These are phyloP conservation scores for Andricus curvator DNA, from an alignment of 2,888 invertebrate genomes.

Conservation along the genomic window DNA sequence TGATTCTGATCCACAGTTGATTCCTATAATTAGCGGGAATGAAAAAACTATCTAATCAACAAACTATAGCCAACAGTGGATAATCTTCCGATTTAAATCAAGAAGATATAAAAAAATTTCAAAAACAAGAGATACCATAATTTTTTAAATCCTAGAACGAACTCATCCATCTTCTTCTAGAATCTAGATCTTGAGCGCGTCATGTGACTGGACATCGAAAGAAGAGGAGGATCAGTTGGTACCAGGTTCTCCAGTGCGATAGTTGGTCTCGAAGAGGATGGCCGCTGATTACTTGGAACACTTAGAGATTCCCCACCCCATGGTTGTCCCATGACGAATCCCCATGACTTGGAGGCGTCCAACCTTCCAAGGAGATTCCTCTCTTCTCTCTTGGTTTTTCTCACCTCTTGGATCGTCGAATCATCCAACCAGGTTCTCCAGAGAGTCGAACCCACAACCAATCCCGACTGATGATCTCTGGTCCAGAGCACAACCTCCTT, in stretches of 20 bases:
- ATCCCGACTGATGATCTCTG: conserved; percentile 56
- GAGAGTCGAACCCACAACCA: conserved; percentile 51
- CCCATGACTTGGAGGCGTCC: conserved; percentile 15
- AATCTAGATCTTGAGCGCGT: background rate
- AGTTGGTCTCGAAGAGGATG: conserved; percentile 32
- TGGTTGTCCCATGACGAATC: conserved; percentile 10
- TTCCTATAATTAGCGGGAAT: too few species aligned
- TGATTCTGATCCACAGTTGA: too few species aligned
- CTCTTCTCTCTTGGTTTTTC: conserved; percentile 49
- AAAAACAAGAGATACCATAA: background rate
- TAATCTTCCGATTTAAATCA: background rate
- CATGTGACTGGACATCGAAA: background rate
- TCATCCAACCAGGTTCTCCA: conserved; percentile 54
- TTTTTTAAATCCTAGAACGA: background rate
- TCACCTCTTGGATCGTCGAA: conserved; percentile 48
- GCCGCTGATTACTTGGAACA: conserved; percentile 9
- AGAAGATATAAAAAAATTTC: background rate
- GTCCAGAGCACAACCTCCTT: conserved; percentile 56
- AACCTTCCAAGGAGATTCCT: conserved; percentile 34
- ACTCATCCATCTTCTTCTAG: conserved; percentile 1
- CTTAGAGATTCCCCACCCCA: conserved; percentile 23
- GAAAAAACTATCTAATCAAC: too few species aligned
- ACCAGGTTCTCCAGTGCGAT: conserved; percentile 18
- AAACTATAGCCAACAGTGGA: background rate
- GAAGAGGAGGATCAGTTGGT: conserved; percentile 1